Percentiles rank a stretch among this genome's conserved stretches.
Evolutionary conservation across 2,113 vertebrate genomes (phyloP).

Genomic region (Aldabrachelys gigantea): DNA sequence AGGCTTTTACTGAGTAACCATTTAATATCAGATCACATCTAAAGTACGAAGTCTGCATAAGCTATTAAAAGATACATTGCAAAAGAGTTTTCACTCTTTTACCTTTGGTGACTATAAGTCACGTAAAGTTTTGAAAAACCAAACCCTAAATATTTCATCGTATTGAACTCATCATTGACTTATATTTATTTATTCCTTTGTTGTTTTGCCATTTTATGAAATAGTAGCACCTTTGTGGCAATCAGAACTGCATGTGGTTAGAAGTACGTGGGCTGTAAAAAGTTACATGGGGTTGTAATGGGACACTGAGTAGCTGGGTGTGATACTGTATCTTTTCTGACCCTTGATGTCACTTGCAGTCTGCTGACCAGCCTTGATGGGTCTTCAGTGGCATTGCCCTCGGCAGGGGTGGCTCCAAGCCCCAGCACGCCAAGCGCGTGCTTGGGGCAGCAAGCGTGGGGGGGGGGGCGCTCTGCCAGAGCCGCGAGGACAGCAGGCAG

Average conservation of each 20-base stretch:
- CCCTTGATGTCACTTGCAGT: not conserved
- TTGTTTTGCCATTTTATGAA: not conserved
- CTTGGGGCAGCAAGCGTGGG: too few relatives aligned
- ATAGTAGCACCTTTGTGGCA: not conserved
- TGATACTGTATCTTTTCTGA: not conserved
- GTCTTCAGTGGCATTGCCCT: not conserved
- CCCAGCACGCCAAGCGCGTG: too few relatives aligned
- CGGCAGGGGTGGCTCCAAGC: too few relatives aligned
- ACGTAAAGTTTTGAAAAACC: not conserved
- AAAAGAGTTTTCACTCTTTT: not conserved
- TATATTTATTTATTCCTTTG: not conserved
- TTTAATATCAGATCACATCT: not conserved
- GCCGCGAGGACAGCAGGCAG: too few relatives aligned
- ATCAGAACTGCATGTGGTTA: not conserved
- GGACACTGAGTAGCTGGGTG: not conserved
- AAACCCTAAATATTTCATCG: not conserved
- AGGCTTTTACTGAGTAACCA: conserved; percentile 43
- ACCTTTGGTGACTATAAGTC: not conserved
- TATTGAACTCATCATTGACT: not conserved
- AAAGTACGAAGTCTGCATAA: not conserved
- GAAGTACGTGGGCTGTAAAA: not conserved
- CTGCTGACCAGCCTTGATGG: not conserved
- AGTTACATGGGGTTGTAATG: not conserved
- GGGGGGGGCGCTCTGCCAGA: too few relatives aligned
- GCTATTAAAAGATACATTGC: not conserved